Base-by-base conservation (phyloP, 64 coral and sea anemone species). In the Stylophora pistillata region DNA sequence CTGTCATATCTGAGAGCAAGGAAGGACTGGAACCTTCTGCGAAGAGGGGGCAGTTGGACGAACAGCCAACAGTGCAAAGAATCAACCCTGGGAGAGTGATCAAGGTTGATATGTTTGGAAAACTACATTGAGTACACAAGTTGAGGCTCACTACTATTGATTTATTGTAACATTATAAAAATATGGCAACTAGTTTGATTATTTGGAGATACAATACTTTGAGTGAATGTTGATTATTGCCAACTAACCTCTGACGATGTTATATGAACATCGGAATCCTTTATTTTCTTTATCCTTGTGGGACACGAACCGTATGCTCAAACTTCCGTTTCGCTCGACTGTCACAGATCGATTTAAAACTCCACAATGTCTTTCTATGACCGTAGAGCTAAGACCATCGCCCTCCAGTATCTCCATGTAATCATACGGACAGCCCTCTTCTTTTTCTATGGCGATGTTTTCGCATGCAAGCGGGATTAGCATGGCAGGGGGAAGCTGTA, bases 191-290 rank as follows among this genome's bases (percentile, higher is more conserved):
- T 47, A 47, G 37, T 3, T 47, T 47, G 7, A 7, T 47, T 47
- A 64, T 16, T 21, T n/a, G 0, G 23, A 9, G 4, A 64, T 64
- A 21, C 20, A n/a, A 21, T 1, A 9, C 61, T 23, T 7, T 0
- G 9, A 18, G 17, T 47, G 61, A n/a, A 64, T 23, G 16, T 6
- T 20, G 16, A 23, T 23, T 20, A n/a, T 21, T 23, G 23, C n/a
- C 4, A n/a, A 26, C 80, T 84, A 26, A 84, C 80, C 80, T 84
- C 54, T 84, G 15, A 53, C 2, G 61, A 69, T 15, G 18, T 69
- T 69, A 23, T 84, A 84, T 27, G 9, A 23, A 69, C 80, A 84
- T 12, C 21, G 80, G 26, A 84, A 84, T 84, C 80, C 79, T 33
- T 17, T 13, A 12, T 53, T 69, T 41, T 84, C 80, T 70, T 84